Percentiles rank a stretch among this genome's conserved stretches.
Conservation (phyloP, 2,113 vertebrate species). For the Numida meleagris region DNA sequence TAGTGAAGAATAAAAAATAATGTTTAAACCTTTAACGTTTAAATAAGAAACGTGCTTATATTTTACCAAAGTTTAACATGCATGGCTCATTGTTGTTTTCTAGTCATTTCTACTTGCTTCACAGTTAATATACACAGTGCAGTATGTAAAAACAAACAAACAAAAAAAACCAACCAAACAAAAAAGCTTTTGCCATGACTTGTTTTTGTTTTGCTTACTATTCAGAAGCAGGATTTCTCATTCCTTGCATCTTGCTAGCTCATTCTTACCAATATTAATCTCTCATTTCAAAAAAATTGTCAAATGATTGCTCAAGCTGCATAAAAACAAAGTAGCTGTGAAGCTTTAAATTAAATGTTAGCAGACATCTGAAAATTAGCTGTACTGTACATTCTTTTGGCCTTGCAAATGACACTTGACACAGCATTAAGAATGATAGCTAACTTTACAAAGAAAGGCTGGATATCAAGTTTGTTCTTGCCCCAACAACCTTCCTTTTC, state of each 20-base stretch:
- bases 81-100: not conserved
- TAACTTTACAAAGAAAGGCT: not conserved
- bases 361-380: not conserved
- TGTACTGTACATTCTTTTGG: not conserved
- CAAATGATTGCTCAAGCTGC: not conserved
- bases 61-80: not conserved
- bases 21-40: not conserved
- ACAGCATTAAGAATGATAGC: not conserved
- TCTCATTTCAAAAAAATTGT: not conserved
- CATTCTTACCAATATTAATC: not conserved
- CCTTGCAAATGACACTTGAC: not conserved
- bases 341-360: not conserved
- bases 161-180: no score
- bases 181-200: not conserved
- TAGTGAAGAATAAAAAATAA: not conserved
- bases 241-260: not conserved
- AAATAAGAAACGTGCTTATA: not conserved
- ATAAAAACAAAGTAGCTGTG: not conserved
- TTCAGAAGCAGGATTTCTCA: not conserved
- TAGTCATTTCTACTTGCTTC: not conserved
- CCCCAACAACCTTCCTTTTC: not conserved
- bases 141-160: rapidly evolving
- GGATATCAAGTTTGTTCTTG: not conserved
- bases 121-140: not conserved
- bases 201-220: not conserved